A percentile compares a stretch with the other conserved stretches of the same genome.
phyloP scores from a whole-genome alignment of 1,140 invertebrate species.

The Caenorhabditis inopinata region DNA sequence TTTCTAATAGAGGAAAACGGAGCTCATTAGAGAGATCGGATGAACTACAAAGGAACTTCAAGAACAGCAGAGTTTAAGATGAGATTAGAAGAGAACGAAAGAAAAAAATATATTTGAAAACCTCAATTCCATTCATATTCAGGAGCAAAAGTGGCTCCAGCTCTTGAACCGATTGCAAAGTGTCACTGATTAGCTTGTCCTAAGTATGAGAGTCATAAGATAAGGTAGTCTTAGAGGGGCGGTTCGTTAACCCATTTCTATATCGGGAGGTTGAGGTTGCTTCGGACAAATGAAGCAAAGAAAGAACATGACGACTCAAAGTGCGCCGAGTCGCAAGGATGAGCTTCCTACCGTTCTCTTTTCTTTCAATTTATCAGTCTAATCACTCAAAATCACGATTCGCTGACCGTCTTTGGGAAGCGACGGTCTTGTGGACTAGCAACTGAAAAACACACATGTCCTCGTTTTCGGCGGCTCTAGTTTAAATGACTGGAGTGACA shows the following conservation, averaged over 20 bases:
- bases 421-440: neutral
- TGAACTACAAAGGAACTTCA: no score
- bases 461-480: neutral
- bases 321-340: neutral
- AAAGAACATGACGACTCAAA: neutral
- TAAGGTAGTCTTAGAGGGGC: neutral
- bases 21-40: no score
- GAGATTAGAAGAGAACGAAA: no score
- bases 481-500: neutral
- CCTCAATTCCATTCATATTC: no score
- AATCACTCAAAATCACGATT: conserved; percentile 30
- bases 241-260: neutral
- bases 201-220: neutral
- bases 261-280: neutral
- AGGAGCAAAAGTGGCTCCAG: neutral
- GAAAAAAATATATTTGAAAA: no score
- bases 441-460: conserved; percentile 13
- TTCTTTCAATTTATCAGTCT: conserved; percentile 5
- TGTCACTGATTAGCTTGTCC: neutral
- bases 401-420: neutral
- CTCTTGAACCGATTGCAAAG: neutral
- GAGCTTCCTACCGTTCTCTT: neutral
- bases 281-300: neutral
- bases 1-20: no score
- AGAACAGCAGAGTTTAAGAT: no score